Percentiles rank a stretch among this genome's conserved stretches.
phyloP scores from a whole-genome alignment of 2,797 vertebrate species.

The Thalassophryne amazonica region DNA sequence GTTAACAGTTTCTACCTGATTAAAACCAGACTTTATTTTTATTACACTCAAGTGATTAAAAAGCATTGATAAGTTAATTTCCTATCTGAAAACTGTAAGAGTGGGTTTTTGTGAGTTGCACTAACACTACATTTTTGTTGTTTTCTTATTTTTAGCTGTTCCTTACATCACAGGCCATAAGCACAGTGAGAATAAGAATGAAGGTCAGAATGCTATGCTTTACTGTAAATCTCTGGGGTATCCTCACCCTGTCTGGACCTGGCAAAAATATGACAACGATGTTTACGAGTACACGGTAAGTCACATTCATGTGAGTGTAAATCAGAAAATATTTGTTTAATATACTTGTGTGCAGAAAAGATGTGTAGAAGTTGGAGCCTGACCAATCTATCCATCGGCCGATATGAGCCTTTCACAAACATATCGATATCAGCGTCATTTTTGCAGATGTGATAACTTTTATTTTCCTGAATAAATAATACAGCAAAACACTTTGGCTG shows the following conservation, averaged over 20 bases:
- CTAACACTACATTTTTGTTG: background rate
- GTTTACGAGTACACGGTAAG: constrained; percentile 81
- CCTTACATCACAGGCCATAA: constrained; percentile 95
- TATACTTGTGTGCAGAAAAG: too few relatives aligned
- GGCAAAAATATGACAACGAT: constrained; percentile 85
- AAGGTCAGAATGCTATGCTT: constrained; percentile 88
- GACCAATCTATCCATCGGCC: too few relatives aligned
- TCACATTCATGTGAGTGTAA: background rate
- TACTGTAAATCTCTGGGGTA: constrained; percentile 96
- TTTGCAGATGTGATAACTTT: too few relatives aligned
- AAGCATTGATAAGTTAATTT: too few relatives aligned
- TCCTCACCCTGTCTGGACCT: constrained; percentile 90
- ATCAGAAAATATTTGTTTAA: background rate
- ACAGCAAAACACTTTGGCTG: too few relatives aligned
- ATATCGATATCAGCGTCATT: too few relatives aligned
- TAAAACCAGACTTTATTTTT: too few relatives aligned
- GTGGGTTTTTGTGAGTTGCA: background rate
- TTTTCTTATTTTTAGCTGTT: constrained; percentile 71
- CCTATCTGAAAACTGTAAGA: background rate
- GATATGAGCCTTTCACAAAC: too few relatives aligned
- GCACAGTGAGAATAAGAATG: constrained; percentile 96
- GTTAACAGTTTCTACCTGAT: too few relatives aligned
- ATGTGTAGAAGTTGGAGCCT: background rate
- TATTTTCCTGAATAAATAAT: too few relatives aligned
- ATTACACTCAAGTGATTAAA: too few relatives aligned